Percentiles rank a stretch among this genome's conserved stretches.
Evolutionary conservation across 2,113 vertebrate species (phyloP).

Genomic region (Orthonyx spaldingii): DNA sequence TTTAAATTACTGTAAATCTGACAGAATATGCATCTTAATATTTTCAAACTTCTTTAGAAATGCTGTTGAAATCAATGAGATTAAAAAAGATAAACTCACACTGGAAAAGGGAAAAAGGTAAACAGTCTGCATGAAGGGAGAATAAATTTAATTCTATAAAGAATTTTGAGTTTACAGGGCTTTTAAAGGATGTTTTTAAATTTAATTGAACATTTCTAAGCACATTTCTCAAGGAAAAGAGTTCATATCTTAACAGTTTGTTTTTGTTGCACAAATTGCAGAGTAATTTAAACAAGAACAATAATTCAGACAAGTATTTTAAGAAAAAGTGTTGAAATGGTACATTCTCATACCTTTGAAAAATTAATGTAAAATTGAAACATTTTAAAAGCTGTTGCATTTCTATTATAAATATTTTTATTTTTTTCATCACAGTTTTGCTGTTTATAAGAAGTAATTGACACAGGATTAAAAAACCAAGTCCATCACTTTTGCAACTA

Average conservation of each 20-base stretch:
- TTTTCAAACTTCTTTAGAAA: not conserved
- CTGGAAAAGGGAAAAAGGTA: not conserved
- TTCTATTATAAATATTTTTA: not conserved
- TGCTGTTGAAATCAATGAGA: not conserved
- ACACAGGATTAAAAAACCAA: not conserved
- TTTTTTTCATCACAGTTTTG: not conserved
- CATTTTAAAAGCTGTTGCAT: not conserved
- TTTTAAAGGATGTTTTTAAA: not conserved
- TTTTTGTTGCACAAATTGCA: not conserved
- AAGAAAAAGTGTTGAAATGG: not conserved
- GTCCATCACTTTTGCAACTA: not conserved
- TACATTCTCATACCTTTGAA: not conserved
- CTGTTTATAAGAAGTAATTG: not conserved
- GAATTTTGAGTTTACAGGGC: not conserved
- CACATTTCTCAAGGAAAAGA: not conserved
- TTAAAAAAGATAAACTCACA: not conserved
- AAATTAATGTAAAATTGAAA: not conserved
- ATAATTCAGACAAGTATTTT: not conserved
- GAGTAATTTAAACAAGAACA: not conserved
- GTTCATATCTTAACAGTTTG: not conserved
- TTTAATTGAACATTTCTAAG: not conserved
- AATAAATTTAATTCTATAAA: not conserved
- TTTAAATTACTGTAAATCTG: not conserved
- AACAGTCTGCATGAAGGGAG: fast-evolving
- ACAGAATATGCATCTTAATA: not conserved